Evolutionary conservation across 2,113 vertebrate species (phyloP).

Genomic region (Ovibos moschatus): DNA sequence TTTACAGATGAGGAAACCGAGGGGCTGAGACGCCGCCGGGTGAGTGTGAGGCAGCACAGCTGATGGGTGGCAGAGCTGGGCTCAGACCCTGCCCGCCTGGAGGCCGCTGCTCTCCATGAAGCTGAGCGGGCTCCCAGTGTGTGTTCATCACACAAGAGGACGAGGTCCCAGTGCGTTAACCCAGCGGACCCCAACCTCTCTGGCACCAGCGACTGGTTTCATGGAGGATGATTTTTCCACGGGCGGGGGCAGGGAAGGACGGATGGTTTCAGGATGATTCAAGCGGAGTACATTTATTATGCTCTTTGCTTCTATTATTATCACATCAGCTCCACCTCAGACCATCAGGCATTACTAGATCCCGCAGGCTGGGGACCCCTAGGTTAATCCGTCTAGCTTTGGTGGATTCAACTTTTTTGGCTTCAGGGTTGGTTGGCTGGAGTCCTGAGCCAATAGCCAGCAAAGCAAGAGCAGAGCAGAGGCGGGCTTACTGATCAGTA

Average conservation of each 20-base stretch:
- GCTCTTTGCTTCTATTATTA: not conserved
- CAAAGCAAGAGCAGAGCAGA: not conserved
- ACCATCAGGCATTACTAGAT: not conserved
- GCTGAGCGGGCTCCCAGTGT: not conserved
- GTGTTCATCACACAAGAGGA: not conserved
- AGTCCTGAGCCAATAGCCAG: not conserved
- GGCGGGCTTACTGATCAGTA: not conserved
- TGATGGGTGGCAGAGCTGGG: not conserved
- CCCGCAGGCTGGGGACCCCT: not conserved
- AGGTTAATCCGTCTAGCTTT: not conserved
- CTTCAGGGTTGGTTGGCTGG: not conserved
- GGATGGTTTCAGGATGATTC: not conserved
- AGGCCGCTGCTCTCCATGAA: fast-evolving
- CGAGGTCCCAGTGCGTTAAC: not conserved
- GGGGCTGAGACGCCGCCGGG: not conserved
- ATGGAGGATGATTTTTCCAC: not conserved
- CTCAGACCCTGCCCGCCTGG: not conserved
- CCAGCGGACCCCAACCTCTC: not conserved
- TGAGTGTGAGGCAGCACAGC: not conserved
- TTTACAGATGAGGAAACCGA: not conserved
- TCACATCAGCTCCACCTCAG: not conserved
- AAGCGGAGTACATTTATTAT: not conserved
- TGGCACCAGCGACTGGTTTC: not conserved
- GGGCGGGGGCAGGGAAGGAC: not conserved
- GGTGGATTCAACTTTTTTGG: not conserved